A percentile compares a stretch with the other conserved stretches of the same genome.
phyloP scores from a whole-genome alignment of 2,888 invertebrate species.

The Deladenus siricidicola region DNA sequence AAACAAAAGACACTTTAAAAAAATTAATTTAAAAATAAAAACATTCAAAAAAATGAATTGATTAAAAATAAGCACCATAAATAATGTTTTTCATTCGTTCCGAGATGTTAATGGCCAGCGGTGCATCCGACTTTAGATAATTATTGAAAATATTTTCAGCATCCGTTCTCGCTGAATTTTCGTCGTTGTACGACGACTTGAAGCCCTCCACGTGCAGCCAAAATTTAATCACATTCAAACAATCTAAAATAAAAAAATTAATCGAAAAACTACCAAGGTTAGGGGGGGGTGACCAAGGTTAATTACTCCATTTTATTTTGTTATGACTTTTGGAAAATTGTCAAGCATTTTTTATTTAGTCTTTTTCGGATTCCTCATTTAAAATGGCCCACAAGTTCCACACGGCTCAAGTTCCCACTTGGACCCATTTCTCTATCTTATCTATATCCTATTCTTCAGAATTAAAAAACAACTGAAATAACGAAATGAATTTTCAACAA shows the following conservation, averaged over 20 bases:
- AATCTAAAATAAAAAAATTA: no score
- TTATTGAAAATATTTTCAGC: constrained; percentile 70
- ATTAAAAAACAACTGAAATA: background rate
- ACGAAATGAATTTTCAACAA: no score
- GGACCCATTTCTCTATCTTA: background rate
- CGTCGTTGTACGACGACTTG: constrained; percentile 37
- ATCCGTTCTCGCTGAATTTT: constrained; percentile 43
- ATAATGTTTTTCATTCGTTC: constrained; percentile 55
- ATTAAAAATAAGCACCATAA: constrained; percentile 46
- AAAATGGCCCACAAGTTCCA: no score
- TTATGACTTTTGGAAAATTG: no score
- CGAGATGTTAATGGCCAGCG: constrained; percentile 56
- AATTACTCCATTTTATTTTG: no score
- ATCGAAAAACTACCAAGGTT: no score
- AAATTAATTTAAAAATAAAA: no score
- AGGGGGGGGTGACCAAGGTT: no score
- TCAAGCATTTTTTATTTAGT: no score
- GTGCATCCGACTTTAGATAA: constrained; percentile 68
- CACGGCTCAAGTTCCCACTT: no score
- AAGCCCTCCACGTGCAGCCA: constrained; percentile 59
- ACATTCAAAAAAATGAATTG: no score
- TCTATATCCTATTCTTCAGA: background rate
- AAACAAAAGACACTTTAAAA: no score
- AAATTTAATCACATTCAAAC: constrained; percentile 55
- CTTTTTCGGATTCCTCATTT: background rate